Evolutionary conservation across 2,797 vertebrate species (phyloP).

Genomic region (Carapus acus): DNA sequence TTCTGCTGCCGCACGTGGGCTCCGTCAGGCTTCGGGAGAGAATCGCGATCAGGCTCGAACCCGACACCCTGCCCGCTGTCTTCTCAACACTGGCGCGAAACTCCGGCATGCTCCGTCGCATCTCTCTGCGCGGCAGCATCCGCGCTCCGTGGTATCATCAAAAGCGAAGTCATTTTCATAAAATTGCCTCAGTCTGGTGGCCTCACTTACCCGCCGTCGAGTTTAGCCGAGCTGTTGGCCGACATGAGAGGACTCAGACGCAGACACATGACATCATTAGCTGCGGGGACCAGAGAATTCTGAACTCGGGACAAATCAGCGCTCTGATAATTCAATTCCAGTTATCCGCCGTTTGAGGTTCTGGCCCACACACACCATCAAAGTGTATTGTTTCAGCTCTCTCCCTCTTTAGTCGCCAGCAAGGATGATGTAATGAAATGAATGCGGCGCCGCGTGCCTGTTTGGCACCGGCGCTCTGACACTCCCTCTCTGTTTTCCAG

Average conservation of each 20-base stretch:
- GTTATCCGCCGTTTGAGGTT: constrained; percentile 31
- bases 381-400: neutral
- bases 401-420: neutral
- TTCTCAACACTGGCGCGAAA: too few relatives aligned
- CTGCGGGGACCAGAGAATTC: constrained; percentile 51
- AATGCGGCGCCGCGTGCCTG: neutral
- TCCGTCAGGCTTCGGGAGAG: too few relatives aligned
- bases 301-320: constrained; percentile 58
- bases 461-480: too few relatives aligned
- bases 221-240: constrained; percentile 50
- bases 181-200: constrained; percentile 32
- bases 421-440: too few relatives aligned
- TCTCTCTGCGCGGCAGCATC: constrained; percentile 37
- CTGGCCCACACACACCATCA: constrained; percentile 9
- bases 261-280: constrained; percentile 53
- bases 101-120: constrained; percentile 28
- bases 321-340: constrained; percentile 57
- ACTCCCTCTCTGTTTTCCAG: constrained; percentile 58
- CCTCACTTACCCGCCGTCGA: constrained; percentile 36
- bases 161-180: constrained; percentile 35
- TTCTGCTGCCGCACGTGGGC: too few relatives aligned
- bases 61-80: too few relatives aligned
- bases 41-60: too few relatives aligned
- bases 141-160: constrained; percentile 44
- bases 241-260: constrained; percentile 56